Conservation (phyloP, 2,888 invertebrate genomes). For the Operophtera brumata region DNA sequence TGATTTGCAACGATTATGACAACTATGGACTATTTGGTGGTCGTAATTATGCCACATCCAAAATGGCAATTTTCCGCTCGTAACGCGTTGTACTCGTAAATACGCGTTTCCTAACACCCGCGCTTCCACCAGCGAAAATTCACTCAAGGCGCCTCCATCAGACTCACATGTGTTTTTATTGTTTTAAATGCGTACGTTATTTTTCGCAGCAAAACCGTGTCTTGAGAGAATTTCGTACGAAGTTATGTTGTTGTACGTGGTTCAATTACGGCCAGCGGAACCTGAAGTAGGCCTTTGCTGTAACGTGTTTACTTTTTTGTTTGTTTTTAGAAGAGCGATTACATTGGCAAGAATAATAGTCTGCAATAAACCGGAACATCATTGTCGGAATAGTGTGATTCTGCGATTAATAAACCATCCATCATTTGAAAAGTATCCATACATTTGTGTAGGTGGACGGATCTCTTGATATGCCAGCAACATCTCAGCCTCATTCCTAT, state of each 20-base stretch:
- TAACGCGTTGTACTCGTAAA: constrained; percentile 33
- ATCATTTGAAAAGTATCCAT: constrained; percentile 22
- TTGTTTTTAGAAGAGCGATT: constrained; percentile 29
- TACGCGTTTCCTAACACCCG: constrained; percentile 42
- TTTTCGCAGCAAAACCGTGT: constrained; percentile 57
- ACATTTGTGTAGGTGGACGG: constrained; percentile 17
- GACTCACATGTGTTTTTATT: constrained; percentile 69
- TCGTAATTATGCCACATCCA: constrained; percentile 40
- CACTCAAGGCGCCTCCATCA: constrained; percentile 64
- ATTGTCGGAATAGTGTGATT: neutral
- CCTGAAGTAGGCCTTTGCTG: constrained; percentile 37
- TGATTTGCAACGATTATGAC: too few species aligned
- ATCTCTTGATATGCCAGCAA: constrained; percentile 25
- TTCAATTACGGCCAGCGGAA: constrained; percentile 54
- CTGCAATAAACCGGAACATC: neutral
- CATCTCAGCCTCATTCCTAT: constrained; percentile 28
- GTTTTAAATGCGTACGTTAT: constrained; percentile 73
- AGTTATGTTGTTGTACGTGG: constrained; percentile 59
- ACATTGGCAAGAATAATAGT: constrained; percentile 1
- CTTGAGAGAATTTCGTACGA: constrained; percentile 55
- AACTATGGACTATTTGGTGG: too few species aligned
- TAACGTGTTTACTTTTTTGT: constrained; percentile 34
- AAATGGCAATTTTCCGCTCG: constrained; percentile 18
- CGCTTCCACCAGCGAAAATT: constrained; percentile 57
- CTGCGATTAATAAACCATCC: constrained; percentile 15